phyloP scores from a whole-genome alignment of 2,888 invertebrate genomes.

The Gerosis bhagava region DNA sequence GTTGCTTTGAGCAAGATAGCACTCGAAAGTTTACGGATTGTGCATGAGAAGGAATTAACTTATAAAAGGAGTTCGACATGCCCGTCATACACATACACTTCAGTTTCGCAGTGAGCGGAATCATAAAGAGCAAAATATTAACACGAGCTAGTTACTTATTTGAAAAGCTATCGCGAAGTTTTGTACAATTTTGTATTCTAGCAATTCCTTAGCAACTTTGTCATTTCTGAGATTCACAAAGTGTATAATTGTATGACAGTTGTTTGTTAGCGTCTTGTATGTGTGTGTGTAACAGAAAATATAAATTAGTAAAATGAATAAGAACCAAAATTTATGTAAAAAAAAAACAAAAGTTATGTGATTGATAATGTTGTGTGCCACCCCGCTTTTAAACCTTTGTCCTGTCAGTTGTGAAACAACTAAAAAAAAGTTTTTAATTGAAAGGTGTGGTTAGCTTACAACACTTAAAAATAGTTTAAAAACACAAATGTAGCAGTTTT shows the following conservation, averaged over 20 bases:
- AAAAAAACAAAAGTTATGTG: too few relatives aligned
- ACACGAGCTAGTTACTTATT: slow-evolving; percentile 70
- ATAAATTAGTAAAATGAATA: too few relatives aligned
- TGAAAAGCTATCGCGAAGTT: slow-evolving; percentile 71
- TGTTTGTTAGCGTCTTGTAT: slow-evolving; percentile 13
- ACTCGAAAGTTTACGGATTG: slow-evolving; percentile 68
- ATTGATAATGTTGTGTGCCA: too few relatives aligned
- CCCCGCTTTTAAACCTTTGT: too few relatives aligned
- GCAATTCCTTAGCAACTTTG: slow-evolving; percentile 57
- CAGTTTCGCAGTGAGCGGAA: slow-evolving; percentile 50
- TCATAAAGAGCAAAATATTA: slow-evolving; percentile 76
- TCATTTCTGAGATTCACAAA: slow-evolving; percentile 44
- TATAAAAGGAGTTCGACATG: slow-evolving; percentile 68
- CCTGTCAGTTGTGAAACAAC: too few relatives aligned
- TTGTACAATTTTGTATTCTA: slow-evolving; percentile 56
- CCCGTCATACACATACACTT: slow-evolving; percentile 51
- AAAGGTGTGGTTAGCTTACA: too few relatives aligned
- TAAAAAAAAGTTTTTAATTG: too few relatives aligned
- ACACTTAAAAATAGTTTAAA: too few relatives aligned
- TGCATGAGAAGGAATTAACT: slow-evolving; percentile 73
- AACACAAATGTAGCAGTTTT: too few relatives aligned
- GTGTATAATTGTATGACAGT: slow-evolving; percentile 22
- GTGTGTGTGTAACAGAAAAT: slow-evolving; percentile 11
- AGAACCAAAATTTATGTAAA: too few relatives aligned
- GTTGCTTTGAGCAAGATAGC: slow-evolving; percentile 45